Conservation (phyloP, 2,113 vertebrate genomes). For the Setophaga petechia region DNA sequence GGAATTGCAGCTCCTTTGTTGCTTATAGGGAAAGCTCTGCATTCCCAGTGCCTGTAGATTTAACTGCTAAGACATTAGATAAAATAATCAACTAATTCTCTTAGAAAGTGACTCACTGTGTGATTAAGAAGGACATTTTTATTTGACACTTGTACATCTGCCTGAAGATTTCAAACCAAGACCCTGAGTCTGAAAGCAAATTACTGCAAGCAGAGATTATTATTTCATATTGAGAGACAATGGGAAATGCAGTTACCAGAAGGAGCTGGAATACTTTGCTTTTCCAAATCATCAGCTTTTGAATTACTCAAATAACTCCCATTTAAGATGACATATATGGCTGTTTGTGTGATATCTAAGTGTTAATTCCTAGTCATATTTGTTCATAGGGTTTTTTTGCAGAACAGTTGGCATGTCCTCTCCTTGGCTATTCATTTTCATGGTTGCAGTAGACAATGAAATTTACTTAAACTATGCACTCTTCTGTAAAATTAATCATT, state of each 20-base stretch:
- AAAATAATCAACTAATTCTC: not conserved
- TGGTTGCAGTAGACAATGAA: conserved; percentile 20
- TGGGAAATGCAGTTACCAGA: conserved; percentile 16
- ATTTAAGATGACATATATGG: conserved; percentile 56
- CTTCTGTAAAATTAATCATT: conserved; percentile 34
- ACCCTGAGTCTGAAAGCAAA: conserved; percentile 3
- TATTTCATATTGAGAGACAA: conserved; percentile 23
- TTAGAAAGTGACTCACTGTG: not conserved
- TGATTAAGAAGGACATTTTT: conserved; percentile 16
- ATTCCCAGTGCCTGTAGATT: not conserved
- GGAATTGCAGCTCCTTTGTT: not conserved
- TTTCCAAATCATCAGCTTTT: conserved; percentile 65
- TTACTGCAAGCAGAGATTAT: conserved; percentile 19
- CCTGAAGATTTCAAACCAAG: conserved; percentile 5
- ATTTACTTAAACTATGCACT: conserved; percentile 44
- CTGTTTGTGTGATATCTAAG: conserved; percentile 31
- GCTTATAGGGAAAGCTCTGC: not conserved
- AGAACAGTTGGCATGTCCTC: conserved; percentile 41
- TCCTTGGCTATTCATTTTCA: conserved; percentile 45
- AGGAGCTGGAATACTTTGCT: conserved; percentile 40
- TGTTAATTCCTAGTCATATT: conserved; percentile 55
- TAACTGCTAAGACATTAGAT: not conserved
- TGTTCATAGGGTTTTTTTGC: conserved; percentile 31
- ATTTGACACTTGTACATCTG: conserved; percentile 11
- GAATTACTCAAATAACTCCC: conserved; percentile 48